Base-by-base conservation (phyloP, 2,113 vertebrate species). In the Gnathonemus longibarbis region DNA sequence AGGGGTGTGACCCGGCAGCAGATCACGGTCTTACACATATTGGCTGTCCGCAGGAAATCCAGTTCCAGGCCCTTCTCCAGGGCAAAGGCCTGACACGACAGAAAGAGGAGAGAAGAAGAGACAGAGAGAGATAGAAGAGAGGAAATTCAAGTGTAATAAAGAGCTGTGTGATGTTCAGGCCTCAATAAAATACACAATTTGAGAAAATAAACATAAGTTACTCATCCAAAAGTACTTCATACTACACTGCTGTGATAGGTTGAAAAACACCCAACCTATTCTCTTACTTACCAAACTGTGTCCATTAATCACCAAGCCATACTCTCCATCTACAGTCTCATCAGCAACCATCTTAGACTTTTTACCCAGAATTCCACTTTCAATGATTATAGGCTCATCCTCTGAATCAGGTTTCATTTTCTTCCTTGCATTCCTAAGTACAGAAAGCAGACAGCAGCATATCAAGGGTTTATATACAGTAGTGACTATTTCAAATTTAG, bases 1-100 rank as follows among this genome's bases (percentile, higher is more conserved):
- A 99, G 95, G 0, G 98, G 98, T 0, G 98, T 99, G 92, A 99
- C 97, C 87, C 97, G 95, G 94, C 98, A 99, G 95, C 97, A 99
- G 93, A 99, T 97, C 77, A 99, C 98, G 0, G 96, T 95, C 93
- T 97, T 96, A 93, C 98, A 99, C 97, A 99, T 95, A 89, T 97
- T 98, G 0, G 97, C 98, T 0, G 96, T 96, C 91, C 96, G 92
- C 91, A 99, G 93, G 88, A 99, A 95, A 93, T 98, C 97, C 93
- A 97, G 2, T 90, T 96, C 94, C 94, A 98, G 24, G 88, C 95
- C 93, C 91, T 95, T 95, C 93, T 99, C 96, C 91, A 99, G 94
- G 0, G 96, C 98, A 0, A 94, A 96, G 0, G 98, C 98, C 98
- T 99, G 94, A 86, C 58, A 35, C 88, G 0, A 74, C 87, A 35